Base-by-base conservation (phyloP, 2,888 invertebrate species). In the Melanostoma mellinum region DNA sequence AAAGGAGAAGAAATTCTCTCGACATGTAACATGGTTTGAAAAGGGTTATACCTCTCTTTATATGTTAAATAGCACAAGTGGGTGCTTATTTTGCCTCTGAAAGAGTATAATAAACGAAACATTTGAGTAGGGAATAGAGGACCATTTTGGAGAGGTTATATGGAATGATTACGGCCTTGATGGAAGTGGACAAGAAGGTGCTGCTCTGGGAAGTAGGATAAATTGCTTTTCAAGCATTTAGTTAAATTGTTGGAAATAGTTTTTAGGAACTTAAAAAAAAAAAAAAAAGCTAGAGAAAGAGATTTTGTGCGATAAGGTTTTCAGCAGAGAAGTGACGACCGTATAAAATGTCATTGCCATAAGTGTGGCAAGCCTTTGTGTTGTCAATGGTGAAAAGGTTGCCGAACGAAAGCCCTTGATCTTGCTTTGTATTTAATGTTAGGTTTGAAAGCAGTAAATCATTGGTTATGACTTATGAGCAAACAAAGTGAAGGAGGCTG, bases 1-100 rank as follows among this genome's bases (percentile, higher is more conserved):
- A 46, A 9, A 4, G 60, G 44, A 35, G 1, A n/a, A 3, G 35
- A 32, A 63, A 52, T 72, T 33, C 65, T 61, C 72, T 81, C 67
- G 61, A 77, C 73, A 82, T 82, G 73, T 82, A 65, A 81, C 71
- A 81, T 67, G 67, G 77, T 81, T 81, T 81, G 77, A 82, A 77
- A 82, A 82, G 77, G 81, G 81, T 77, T 82, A 76, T 67, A 76
- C 76, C 50, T 63, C 63, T 63, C 77, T 77, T 73, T 77, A 73
- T 82, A 77, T 82, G 77, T 73, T 68, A 77, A 82, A 68, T 68
- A 73, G 61, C 55, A 61, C 61, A 72, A 52, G 67, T 69, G 69
- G 74, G 69, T 69, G 61, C 74, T 79, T 80, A 63, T 74, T 80
- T 69, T 68, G 63, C 76, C 65, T 67, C 50, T 52, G 56, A 72